Evolutionary conservation across 2,888 invertebrate genomes (phyloP).

Genomic region (Hirtodrosophila confusa): DNA sequence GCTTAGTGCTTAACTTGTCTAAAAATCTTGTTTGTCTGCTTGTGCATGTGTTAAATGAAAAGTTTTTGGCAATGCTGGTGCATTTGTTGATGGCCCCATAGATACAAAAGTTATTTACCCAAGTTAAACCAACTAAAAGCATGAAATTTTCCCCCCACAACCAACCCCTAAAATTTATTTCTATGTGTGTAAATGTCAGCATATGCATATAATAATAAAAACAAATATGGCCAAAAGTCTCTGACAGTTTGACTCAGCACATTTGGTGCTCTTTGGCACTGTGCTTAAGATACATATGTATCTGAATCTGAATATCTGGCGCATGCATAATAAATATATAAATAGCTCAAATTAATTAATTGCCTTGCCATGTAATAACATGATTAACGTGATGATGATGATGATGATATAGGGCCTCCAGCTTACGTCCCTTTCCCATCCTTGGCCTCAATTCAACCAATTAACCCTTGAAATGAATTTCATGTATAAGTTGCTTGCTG

Average conservation of each 20-base stretch:
- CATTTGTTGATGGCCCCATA: conserved; percentile 74
- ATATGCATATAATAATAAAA: conserved; percentile 78
- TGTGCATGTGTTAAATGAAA: conserved; percentile 69
- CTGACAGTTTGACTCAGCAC: conserved; percentile 72
- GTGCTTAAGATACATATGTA: conserved; percentile 58
- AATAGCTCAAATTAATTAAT: conserved; percentile 76
- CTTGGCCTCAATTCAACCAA: conserved; percentile 54
- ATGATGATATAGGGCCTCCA: conserved; percentile 9
- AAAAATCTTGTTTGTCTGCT: conserved; percentile 70
- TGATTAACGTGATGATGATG: conserved; percentile 58
- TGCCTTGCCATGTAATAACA: conserved; percentile 70
- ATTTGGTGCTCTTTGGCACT: conserved; percentile 41
- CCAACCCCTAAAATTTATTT: conserved; percentile 27
- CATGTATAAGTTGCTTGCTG: conserved; percentile 51
- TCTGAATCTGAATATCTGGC: conserved; percentile 32
- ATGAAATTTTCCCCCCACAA: conserved; percentile 9
- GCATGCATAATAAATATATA: conserved; percentile 53
- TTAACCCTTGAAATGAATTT: conserved; percentile 65
- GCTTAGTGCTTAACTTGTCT: conserved; percentile 62
- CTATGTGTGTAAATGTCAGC: conserved; percentile 69
- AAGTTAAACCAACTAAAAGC: conserved; percentile 61
- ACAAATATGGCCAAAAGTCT: conserved; percentile 71
- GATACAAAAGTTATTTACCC: conserved; percentile 75
- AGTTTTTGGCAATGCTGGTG: conserved; percentile 66
- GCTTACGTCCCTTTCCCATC: conserved; percentile 22